Conservation (phyloP, 1,140 invertebrate species). For the Anagrus nilaparvatae region DNA sequence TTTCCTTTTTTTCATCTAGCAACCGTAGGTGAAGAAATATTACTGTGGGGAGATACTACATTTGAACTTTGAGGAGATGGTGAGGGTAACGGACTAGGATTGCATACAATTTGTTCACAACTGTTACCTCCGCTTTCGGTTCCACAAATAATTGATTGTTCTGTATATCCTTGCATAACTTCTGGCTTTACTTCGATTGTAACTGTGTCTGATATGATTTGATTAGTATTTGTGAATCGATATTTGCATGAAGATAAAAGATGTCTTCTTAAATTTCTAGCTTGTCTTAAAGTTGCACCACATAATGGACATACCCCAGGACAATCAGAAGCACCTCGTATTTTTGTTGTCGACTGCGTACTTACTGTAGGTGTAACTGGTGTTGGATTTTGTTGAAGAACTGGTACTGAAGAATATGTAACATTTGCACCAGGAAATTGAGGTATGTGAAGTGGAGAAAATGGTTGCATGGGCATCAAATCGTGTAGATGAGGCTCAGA, state of each 20-base stretch:
- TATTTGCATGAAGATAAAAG: slow-evolving; percentile 42
- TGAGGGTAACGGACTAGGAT: slow-evolving; percentile 34
- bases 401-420: slow-evolving; percentile 5
- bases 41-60: slow-evolving; percentile 30
- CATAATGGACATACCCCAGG: slow-evolving; percentile 52
- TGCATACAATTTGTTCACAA: slow-evolving; percentile 38
- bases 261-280: slow-evolving; percentile 47
- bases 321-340: slow-evolving; percentile 50
- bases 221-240: slow-evolving; percentile 28
- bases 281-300: slow-evolving; percentile 48
- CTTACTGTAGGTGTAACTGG: slow-evolving; percentile 12
- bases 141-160: slow-evolving; percentile 23
- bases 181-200: slow-evolving; percentile 36
- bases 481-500: slow-evolving; percentile 34
- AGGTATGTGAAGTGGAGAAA: slow-evolving; percentile 37
- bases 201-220: slow-evolving; percentile 23
- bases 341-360: slow-evolving; percentile 28
- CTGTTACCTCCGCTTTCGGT: slow-evolving; percentile 30
- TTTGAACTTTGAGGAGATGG: slow-evolving; percentile 27
- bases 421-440: slow-evolving; percentile 27
- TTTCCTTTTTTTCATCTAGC: slow-evolving; percentile 33
- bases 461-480: slow-evolving; percentile 37
- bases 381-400: neutral
- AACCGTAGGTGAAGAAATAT: slow-evolving; percentile 32
- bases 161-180: slow-evolving; percentile 25